phyloP scores from a whole-genome alignment of 2,797 vertebrate species.

The Micromesistius poutassou region DNA sequence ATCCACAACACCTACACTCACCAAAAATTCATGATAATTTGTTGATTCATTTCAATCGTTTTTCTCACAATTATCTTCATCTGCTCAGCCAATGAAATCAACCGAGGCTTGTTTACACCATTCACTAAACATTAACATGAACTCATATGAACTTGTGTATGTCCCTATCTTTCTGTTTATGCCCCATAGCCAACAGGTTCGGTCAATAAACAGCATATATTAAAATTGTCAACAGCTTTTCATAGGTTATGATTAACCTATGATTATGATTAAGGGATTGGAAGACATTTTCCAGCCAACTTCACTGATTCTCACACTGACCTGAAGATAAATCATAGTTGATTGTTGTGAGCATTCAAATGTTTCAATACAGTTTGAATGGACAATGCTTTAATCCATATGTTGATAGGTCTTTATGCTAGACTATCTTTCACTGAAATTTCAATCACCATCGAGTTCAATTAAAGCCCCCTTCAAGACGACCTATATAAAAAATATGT shows the following conservation, averaged over 20 bases:
- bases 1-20: neutral
- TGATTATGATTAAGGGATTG: neutral
- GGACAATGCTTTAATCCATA: neutral
- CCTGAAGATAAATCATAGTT: neutral
- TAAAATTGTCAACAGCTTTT: neutral
- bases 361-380: neutral
- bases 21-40: neutral
- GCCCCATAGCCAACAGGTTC: neutral
- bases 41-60: neutral
- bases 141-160: neutral
- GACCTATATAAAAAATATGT: neutral
- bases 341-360: neutral
- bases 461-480: neutral
- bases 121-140: neutral
- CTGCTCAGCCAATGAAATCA: neutral
- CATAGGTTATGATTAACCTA: neutral
- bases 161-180: neutral
- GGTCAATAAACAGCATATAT: neutral
- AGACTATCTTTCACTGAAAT: neutral
- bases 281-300: neutral
- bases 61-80: neutral
- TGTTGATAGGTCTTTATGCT: neutral
- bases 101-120: neutral
- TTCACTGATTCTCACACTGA: neutral
- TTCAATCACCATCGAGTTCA: neutral